Conservation (phyloP, 2,888 invertebrate species). For the Panopea generosa region DNA sequence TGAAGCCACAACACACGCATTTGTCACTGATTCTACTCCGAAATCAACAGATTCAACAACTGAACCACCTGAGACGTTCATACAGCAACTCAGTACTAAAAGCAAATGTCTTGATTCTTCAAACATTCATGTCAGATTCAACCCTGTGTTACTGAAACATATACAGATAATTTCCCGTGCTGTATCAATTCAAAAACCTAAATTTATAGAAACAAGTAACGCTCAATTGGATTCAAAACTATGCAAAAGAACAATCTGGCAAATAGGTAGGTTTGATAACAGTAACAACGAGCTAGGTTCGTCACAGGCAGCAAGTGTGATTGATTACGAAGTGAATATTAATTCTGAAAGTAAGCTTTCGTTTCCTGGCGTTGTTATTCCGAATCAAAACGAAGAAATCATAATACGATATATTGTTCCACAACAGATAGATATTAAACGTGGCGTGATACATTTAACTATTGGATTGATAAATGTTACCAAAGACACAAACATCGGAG, state of each 20-base stretch:
- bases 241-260: constrained; percentile 40
- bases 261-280: constrained; percentile 41
- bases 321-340: constrained; percentile 25
- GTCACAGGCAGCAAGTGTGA: not conserved
- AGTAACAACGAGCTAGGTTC: constrained; percentile 30
- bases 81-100: constrained; percentile 41
- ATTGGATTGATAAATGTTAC: constrained; percentile 36
- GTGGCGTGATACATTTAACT: constrained; percentile 25
- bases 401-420: constrained; percentile 30
- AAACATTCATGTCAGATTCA: constrained; percentile 39
- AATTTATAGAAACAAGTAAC: not conserved
- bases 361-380: constrained; percentile 25
- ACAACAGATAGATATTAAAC: constrained; percentile 7
- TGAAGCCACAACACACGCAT: too few relatives aligned
- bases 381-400: constrained; percentile 2
- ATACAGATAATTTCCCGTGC: constrained; percentile 23
- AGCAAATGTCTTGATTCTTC: constrained; percentile 27
- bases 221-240: not conserved
- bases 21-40: too few relatives aligned
- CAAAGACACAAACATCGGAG: constrained; percentile 11
- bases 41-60: constrained; percentile 6
- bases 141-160: constrained; percentile 13
- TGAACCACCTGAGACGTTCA: not conserved
- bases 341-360: not conserved
- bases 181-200: not conserved